A percentile compares a stretch with the other conserved stretches of the same genome.
phyloP scores from a whole-genome alignment of 1,140 invertebrate species.

The Drosophila pruinosa region DNA sequence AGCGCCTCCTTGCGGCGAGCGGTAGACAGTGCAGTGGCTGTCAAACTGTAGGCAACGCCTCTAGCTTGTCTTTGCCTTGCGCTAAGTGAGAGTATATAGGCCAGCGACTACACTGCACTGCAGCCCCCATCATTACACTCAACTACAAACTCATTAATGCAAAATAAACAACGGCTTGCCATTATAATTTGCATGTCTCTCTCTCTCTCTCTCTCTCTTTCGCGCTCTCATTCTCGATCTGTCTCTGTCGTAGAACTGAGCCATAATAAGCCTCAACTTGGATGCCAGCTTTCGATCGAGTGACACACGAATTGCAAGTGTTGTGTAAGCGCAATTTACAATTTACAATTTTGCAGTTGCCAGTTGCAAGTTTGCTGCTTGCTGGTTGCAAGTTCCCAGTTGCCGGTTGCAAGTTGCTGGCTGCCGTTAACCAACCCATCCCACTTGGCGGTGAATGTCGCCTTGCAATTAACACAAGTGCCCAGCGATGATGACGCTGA shows the following conservation, averaged over 20 bases:
- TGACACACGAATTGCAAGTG: no score
- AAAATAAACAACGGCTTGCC: conserved; percentile 67
- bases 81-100: conserved; percentile 50
- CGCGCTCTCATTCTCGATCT: no score
- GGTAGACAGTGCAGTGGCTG: conserved; percentile 20
- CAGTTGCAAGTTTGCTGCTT: conserved; percentile 21
- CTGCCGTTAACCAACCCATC: conserved; percentile 42
- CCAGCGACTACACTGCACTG: conserved; percentile 24
- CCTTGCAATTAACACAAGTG: conserved; percentile 76
- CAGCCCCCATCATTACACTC: conserved; percentile 56
- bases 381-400: background rate
- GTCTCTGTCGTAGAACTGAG: background rate
- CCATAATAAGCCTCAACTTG: background rate
- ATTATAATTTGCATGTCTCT: conserved; percentile 59
- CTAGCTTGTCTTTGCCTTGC: conserved; percentile 11
- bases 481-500: conserved; percentile 35
- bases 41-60: conserved; percentile 45
- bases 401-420: conserved; percentile 12
- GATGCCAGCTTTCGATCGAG: conserved; percentile 28
- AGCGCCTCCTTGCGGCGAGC: conserved; percentile 51
- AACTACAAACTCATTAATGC: conserved; percentile 75
- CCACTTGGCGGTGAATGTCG: conserved; percentile 68
- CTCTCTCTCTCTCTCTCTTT: background rate
- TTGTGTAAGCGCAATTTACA: no score
- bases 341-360: no score